These are phyloP conservation scores for Rhagium mordax DNA, from an alignment of 2,888 invertebrate genomes.

Conservation along the genomic window DNA sequence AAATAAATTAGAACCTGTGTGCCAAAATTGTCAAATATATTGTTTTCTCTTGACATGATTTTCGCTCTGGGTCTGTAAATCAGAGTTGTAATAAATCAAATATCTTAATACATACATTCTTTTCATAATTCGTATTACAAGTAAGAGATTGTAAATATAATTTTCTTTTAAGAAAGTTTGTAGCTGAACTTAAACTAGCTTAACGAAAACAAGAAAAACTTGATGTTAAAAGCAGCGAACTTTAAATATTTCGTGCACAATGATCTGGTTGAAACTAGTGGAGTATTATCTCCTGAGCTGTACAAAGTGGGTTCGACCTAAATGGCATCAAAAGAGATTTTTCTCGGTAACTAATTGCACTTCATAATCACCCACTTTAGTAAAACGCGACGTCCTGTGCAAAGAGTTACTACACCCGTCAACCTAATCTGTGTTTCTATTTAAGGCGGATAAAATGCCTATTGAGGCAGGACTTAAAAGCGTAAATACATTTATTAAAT, in stretches of 20 bases:
- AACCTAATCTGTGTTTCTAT: constrained; percentile 54
- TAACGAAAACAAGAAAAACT: not conserved
- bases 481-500: no score
- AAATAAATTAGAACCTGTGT: no score
- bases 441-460: constrained; percentile 28
- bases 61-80: no score
- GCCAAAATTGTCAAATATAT: no score
- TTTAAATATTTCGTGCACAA: constrained; percentile 13
- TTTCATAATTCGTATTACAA: no score
- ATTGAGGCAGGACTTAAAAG: not conserved
- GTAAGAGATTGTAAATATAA: not conserved
- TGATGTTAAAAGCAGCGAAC: constrained; percentile 8
- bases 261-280: constrained; percentile 8
- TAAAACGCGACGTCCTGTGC: constrained; percentile 45
- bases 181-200: not conserved
- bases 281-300: constrained; percentile 20
- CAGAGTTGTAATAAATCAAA: no score
- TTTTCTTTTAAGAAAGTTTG: not conserved
- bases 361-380: constrained; percentile 52
- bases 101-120: no score
- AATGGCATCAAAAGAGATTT: constrained; percentile 40
- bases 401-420: constrained; percentile 49
- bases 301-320: constrained; percentile 28
- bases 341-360: constrained; percentile 51
- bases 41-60: no score